These are phyloP conservation scores for Peromyscus attwateri DNA, from an alignment of 2,797 vertebrate species.

Conservation along the genomic window DNA sequence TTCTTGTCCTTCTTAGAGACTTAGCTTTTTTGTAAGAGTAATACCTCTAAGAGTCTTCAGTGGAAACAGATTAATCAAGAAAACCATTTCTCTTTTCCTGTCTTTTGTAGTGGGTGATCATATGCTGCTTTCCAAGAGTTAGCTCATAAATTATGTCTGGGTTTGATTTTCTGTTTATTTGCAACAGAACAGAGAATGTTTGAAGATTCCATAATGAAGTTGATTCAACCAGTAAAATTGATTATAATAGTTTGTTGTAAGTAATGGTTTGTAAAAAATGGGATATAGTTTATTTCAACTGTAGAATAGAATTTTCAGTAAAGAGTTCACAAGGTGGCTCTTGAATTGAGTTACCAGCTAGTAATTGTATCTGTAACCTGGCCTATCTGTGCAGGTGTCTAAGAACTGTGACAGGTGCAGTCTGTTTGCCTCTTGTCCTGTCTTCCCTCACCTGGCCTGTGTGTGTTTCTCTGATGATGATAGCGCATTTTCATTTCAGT, in stretches of 20 bases:
- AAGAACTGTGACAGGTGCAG: background rate
- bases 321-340: background rate
- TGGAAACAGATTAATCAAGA: slow-evolving; percentile 44
- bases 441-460: background rate
- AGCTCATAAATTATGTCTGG: slow-evolving; percentile 5
- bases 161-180: slow-evolving; percentile 54
- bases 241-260: slow-evolving; percentile 30
- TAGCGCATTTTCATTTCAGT: background rate
- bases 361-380: background rate
- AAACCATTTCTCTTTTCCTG: background rate
- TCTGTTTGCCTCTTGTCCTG: background rate
- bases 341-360: slow-evolving; percentile 48
- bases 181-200: slow-evolving; percentile 40
- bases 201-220: slow-evolving; percentile 38
- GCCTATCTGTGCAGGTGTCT: background rate
- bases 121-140: background rate
- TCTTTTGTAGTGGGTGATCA: background rate
- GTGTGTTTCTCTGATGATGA: background rate
- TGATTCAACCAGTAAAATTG: slow-evolving; percentile 19
- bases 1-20: background rate
- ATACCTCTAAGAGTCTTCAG: background rate
- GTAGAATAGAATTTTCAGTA: slow-evolving; percentile 8
- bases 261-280: background rate
- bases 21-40: slow-evolving; percentile 56
- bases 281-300: background rate